Percentiles rank a stretch among this genome's conserved stretches.
Conservation (phyloP, 2,888 invertebrate species). For the Dastarcus helophoroides region DNA sequence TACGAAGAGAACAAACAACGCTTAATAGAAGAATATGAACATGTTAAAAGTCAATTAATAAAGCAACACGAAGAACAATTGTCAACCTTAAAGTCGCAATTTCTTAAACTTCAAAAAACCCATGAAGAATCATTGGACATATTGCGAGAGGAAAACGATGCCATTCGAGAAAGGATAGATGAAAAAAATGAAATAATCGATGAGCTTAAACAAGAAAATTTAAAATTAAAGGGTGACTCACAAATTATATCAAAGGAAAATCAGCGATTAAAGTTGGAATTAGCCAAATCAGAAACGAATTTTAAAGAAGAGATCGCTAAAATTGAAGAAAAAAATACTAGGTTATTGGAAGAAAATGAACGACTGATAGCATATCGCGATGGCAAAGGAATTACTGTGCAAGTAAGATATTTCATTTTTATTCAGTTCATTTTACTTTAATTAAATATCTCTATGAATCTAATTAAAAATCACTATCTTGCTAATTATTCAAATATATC, state of each 20-base stretch:
- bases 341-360: slow-evolving; percentile 29
- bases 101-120: slow-evolving; percentile 30
- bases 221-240: slow-evolving; percentile 27
- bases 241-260: slow-evolving; percentile 22
- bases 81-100: slow-evolving; percentile 26
- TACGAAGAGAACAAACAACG: slow-evolving; percentile 27
- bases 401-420: slow-evolving; percentile 22
- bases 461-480: too few species aligned
- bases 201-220: slow-evolving; percentile 22
- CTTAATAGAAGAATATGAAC: slow-evolving; percentile 25
- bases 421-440: slow-evolving; percentile 5
- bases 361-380: slow-evolving; percentile 28
- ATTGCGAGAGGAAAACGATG: slow-evolving; percentile 34
- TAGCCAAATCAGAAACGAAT: slow-evolving; percentile 16
- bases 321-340: slow-evolving; percentile 23
- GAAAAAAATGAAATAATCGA: slow-evolving; percentile 28
- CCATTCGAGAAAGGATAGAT: slow-evolving; percentile 33
- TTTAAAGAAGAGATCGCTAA: slow-evolving; percentile 21
- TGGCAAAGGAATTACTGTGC: slow-evolving; percentile 29
- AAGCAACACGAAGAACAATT: slow-evolving; percentile 29
- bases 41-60: slow-evolving; percentile 18
- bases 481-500: slow-evolving; percentile 4
- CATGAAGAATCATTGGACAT: slow-evolving; percentile 33
- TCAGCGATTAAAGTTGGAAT: slow-evolving; percentile 19
- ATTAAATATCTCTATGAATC: slow-evolving; percentile 2